Evolutionary conservation across 2,113 vertebrate genomes (phyloP).

Genomic region (Erinaceus europaeus): DNA sequence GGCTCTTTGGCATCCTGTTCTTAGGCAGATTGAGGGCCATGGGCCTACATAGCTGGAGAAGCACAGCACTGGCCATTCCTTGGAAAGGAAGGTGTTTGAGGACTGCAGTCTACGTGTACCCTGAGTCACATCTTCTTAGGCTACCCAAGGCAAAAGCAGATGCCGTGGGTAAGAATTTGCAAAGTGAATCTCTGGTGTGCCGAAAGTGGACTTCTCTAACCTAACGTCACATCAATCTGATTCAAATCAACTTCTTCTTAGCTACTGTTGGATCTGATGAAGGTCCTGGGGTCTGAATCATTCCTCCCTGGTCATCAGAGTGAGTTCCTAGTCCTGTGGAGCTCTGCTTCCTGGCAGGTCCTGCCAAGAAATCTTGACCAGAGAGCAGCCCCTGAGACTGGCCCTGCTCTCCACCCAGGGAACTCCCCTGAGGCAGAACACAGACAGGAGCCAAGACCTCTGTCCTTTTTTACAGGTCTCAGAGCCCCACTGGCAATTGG

Average conservation of each 20-base stretch:
- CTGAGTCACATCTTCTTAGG: neutral
- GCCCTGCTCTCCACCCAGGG: neutral
- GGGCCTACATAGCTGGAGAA: neutral
- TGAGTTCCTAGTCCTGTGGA: neutral
- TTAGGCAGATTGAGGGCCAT: neutral
- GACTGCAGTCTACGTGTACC: rapidly evolving
- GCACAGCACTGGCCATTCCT: neutral
- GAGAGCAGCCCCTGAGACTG: neutral
- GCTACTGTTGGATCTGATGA: neutral
- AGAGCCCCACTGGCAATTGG: neutral
- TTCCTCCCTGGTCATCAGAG: neutral
- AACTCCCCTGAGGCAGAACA: neutral
- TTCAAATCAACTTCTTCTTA: neutral
- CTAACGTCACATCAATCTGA: neutral
- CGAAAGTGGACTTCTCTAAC: neutral
- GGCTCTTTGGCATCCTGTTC: neutral
- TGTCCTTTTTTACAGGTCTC: neutral
- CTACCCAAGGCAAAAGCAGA: neutral
- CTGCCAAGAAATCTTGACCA: neutral
- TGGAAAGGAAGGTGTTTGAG: neutral
- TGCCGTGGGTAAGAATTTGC: neutral
- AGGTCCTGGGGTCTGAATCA: neutral
- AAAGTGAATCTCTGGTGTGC: neutral
- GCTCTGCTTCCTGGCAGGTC: neutral
- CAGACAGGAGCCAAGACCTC: neutral